phyloP scores from a whole-genome alignment of 2,888 invertebrate species.

The Parapristionchus giblindavisi region DNA sequence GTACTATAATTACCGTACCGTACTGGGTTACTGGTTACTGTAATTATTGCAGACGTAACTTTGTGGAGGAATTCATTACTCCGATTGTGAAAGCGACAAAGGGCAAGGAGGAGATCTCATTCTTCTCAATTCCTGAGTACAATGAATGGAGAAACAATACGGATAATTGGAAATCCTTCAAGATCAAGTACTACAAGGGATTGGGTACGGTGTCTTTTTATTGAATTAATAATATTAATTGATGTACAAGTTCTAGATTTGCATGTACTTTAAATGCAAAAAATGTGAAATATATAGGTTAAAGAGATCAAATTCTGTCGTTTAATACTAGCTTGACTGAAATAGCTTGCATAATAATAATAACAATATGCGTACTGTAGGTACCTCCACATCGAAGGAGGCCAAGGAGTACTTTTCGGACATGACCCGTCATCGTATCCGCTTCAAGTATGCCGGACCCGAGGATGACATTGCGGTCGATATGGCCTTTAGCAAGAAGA shows the following conservation, averaged over 20 bases:
- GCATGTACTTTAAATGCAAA: too few relatives aligned
- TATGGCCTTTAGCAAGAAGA: constrained; percentile 92
- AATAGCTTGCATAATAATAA: too few relatives aligned
- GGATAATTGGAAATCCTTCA: constrained; percentile 87
- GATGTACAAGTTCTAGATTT: too few relatives aligned
- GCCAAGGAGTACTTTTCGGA: constrained; percentile 98
- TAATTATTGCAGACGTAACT: constrained; percentile 72
- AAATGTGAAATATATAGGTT: too few relatives aligned
- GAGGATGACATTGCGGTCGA: constrained; percentile 92
- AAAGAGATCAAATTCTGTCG: too few relatives aligned
- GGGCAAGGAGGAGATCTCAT: constrained; percentile 81
- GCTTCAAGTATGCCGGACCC: constrained; percentile 74
- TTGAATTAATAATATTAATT: too few relatives aligned
- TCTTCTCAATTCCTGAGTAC: constrained; percentile 97
- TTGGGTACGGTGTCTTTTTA: constrained; percentile 52
- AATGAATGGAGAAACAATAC: constrained; percentile 94
- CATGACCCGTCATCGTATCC: constrained; percentile 80
- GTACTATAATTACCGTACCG: too few relatives aligned
- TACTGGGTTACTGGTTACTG: too few relatives aligned
- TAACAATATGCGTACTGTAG: too few relatives aligned
- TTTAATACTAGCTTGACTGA: too few relatives aligned
- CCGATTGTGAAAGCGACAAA: constrained; percentile 94
- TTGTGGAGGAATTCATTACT: constrained; percentile 98
- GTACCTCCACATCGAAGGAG: constrained; percentile 97
- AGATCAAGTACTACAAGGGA: constrained; percentile 99